These are phyloP conservation scores for Helogale parvula DNA, from an alignment of 2,113 vertebrate genomes.

Conservation along the genomic window DNA sequence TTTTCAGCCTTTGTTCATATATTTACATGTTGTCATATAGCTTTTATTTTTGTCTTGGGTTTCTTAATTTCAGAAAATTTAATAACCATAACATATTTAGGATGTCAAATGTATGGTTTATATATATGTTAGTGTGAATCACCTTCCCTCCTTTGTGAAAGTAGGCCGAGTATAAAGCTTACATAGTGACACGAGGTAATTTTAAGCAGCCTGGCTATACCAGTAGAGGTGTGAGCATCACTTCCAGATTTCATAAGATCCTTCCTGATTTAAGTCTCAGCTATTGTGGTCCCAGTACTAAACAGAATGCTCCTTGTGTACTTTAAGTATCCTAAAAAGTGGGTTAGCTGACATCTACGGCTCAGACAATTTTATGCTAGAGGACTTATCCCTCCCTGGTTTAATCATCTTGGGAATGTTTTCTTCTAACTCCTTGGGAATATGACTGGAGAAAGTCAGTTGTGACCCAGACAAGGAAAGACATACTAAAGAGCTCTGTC, in stretches of 20 bases:
- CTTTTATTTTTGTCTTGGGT: constrained; percentile 41
- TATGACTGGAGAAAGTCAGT: not conserved
- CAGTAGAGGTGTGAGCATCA: not conserved
- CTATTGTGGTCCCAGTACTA: not conserved
- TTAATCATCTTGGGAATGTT: not conserved
- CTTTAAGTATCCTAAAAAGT: not conserved
- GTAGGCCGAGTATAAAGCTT: not conserved
- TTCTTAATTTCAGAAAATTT: constrained; percentile 13
- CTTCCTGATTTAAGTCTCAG: not conserved
- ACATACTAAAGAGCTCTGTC: not conserved
- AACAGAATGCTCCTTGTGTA: constrained; percentile 38
- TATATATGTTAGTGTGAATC: not conserved
- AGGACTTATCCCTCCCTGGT: not conserved
- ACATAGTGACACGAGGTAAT: not conserved
- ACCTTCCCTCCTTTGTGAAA: not conserved
- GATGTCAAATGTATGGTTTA: not conserved
- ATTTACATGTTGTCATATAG: not conserved
- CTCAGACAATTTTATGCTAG: not conserved
- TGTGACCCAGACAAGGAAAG: not conserved
- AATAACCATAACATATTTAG: not conserved
- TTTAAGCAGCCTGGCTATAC: not conserved
- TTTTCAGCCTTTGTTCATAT: not conserved
- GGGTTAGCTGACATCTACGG: not conserved
- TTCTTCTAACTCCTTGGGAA: not conserved
- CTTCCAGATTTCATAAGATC: constrained; percentile 31